Evolutionary conservation across 2,888 invertebrate species (phyloP).

Genomic region (Stenotaenia linearis): DNA sequence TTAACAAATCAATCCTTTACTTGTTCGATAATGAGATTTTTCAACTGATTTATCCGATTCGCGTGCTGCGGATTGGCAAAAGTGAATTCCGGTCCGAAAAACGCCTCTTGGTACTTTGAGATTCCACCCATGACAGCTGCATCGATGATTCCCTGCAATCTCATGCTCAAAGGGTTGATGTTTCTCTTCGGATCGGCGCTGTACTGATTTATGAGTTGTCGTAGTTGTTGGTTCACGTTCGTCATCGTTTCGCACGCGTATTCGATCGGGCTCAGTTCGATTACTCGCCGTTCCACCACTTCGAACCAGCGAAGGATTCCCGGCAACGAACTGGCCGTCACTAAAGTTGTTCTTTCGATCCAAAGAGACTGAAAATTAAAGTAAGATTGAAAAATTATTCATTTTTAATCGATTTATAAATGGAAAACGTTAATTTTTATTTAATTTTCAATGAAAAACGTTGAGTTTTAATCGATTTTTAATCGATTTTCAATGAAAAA

Average conservation of each 20-base stretch:
- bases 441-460: too few relatives aligned
- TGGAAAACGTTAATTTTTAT: too few relatives aligned
- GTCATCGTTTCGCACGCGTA: slow-evolving; percentile 93
- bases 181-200: slow-evolving; percentile 73
- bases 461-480: too few relatives aligned
- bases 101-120: slow-evolving; percentile 91
- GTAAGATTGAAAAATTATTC: too few relatives aligned
- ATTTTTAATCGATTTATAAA: neutral
- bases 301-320: slow-evolving; percentile 93
- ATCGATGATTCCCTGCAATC: slow-evolving; percentile 86
- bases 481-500: too few relatives aligned
- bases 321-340: slow-evolving; percentile 74
- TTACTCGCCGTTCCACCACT: slow-evolving; percentile 66
- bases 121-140: slow-evolving; percentile 94
- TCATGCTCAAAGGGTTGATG: slow-evolving; percentile 87
- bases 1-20: slow-evolving; percentile 35
- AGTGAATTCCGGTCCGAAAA: slow-evolving; percentile 74
- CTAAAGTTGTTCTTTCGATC: slow-evolving; percentile 85
- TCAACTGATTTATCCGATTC: slow-evolving; percentile 44
- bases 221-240: slow-evolving; percentile 77
- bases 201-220: slow-evolving; percentile 72
- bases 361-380: slow-evolving; percentile 67
- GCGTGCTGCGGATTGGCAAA: slow-evolving; percentile 52
- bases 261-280: slow-evolving; percentile 74
- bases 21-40: slow-evolving; percentile 44